Evolutionary conservation across 1,140 invertebrate species (phyloP), one percentile per base, ranked within the genome.

Genomic region (Euura saliciscinereae): DNA sequence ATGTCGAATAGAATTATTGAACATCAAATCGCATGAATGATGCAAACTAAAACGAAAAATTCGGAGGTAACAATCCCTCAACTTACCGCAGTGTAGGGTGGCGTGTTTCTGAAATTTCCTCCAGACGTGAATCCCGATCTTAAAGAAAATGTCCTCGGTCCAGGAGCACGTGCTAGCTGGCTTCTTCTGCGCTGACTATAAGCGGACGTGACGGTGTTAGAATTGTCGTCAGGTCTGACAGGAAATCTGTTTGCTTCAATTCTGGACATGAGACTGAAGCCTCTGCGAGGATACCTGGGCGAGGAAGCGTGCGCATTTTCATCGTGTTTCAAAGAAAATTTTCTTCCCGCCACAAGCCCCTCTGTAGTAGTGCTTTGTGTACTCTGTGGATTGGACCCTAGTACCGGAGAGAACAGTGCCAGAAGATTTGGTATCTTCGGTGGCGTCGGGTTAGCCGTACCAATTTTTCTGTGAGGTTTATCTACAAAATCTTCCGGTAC

Each of bases 391-490:
- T 70, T 11, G 1, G 68, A 69, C 64, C 10, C 5, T 69, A 75
- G 8, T 10, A 79, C 80, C 2, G 84, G 79, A 1, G 85, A 83
- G 71, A 88, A 88, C 0, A 88, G 76, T 0, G 86, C 80, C 8
- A 87, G 72, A 0, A 88, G 78, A 46, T 89, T 88, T 2, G 88
- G 86, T n/a, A 85, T 69, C 69, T 86, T 86, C 0, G 88, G 86
- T 4, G 85, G 86, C 0, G 85, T 86, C 13, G 89, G 77, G 6
- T 83, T 85, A 3, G 89, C 88, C 2, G 88, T 90, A 11, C 90
- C 90, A 71, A 89, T 68, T 80, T 92, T 91, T 10, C 90, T 83
- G 65, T 87, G 85, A 3, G 89, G 86, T 66, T 81, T 80, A 7
- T 75, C 28, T 0, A 73, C 6, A 67, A 76, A 84, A 5, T 85